phyloP scores from a whole-genome alignment of 2,888 invertebrate species.

The Ophion costatus region DNA sequence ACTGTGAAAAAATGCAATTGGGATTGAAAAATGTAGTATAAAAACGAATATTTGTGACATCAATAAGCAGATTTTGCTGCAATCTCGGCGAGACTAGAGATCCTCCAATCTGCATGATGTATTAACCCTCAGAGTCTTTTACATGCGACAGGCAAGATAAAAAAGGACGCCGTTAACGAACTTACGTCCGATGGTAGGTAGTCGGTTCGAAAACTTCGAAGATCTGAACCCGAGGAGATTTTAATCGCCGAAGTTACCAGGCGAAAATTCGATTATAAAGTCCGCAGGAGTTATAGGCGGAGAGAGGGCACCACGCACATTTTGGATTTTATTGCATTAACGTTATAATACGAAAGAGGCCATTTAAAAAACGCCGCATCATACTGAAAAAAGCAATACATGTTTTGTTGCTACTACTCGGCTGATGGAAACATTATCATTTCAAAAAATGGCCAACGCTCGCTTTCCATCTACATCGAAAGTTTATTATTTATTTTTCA shows the following conservation, averaged over 20 bases:
- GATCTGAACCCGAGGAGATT: conserved; percentile 7
- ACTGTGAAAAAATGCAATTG: background rate
- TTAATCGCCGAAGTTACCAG: conserved; percentile 47
- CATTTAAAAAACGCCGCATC: conserved; percentile 5
- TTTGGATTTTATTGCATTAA: conserved; percentile 49
- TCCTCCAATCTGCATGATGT: background rate
- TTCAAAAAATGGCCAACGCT: background rate
- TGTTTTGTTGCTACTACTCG: background rate
- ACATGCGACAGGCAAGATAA: background rate
- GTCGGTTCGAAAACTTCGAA: conserved; percentile 28
- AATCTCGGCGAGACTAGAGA: background rate
- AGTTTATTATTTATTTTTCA: background rate
- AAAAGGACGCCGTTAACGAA: background rate
- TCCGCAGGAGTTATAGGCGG: conserved; percentile 18
- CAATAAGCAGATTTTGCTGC: background rate
- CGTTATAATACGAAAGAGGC: conserved; percentile 28
- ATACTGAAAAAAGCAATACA: conserved; percentile 1
- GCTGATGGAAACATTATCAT: background rate
- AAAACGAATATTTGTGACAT: background rate
- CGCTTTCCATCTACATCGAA: background rate
- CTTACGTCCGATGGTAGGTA: background rate
- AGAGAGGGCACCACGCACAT: conserved; percentile 28
- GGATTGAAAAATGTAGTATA: background rate
- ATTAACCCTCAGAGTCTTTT: conserved; percentile 2
- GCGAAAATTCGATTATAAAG: conserved; percentile 52